Conservation (phyloP, 1,140 invertebrate genomes). For the Platyscapa corneri region DNA sequence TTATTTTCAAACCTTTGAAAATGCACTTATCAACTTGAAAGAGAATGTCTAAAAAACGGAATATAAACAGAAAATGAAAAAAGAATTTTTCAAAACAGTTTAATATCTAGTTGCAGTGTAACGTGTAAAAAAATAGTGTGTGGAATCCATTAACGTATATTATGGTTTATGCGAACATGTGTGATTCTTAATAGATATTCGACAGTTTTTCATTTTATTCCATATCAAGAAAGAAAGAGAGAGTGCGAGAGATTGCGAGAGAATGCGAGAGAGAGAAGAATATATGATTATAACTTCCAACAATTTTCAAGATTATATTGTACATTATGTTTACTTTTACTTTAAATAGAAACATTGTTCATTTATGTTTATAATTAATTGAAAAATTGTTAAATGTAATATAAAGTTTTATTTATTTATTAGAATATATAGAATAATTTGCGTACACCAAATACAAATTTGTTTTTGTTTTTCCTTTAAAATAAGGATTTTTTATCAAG, state of each 20-base stretch:
- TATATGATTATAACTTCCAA: conserved; percentile 3
- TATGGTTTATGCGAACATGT: background rate
- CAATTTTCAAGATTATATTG: background rate
- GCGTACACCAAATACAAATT: background rate
- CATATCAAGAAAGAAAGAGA: background rate
- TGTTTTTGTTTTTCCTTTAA: background rate
- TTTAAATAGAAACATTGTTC: background rate
- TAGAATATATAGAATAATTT: background rate
- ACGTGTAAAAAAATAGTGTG: too few species aligned
- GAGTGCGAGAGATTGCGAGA: background rate
- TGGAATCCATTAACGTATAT: background rate
- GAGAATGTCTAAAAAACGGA: too few species aligned
- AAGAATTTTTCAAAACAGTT: too few species aligned
- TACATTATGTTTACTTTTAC: background rate
- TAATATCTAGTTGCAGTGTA: too few species aligned
- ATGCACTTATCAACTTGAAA: too few species aligned
- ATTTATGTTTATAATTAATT: conserved; percentile 2
- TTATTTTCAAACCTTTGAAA: too few species aligned
- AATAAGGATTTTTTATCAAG: background rate
- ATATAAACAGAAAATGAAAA: background rate
- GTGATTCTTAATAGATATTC: background rate
- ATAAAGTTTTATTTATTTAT: conserved; percentile 2
- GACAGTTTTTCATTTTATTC: background rate
- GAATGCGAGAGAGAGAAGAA: background rate
- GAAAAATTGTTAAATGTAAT: background rate